Base-by-base conservation (phyloP, 1,140 invertebrate genomes). In the Trissolcus basalis region DNA sequence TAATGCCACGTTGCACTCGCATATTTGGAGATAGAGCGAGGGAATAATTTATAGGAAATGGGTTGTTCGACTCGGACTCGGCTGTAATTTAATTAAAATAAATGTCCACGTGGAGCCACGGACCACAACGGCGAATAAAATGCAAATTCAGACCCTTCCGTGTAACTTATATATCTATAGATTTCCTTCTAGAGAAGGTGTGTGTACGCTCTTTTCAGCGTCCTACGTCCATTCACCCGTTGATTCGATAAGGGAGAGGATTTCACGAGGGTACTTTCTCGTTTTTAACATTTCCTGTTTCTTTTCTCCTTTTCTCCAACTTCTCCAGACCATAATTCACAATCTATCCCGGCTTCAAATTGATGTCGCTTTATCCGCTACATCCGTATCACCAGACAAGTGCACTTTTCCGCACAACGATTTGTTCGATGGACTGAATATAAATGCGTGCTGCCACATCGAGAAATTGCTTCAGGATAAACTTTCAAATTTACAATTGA, bases 31-130 rank as follows among this genome's bases (percentile, higher is more conserved):
- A 73, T 74, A 69, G 64, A 67, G 56, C 47, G 80, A 85, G 86
- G 84, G 85, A 82, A 88, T 89, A 89, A 89, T 89, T 89, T 89
- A 89, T 89, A 89, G 87, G 87, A 89, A 89, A 89, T 89, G 87
- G 87, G 83, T 89, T 88, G 87, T 89, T 89, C 87, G 87, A 89
- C 81, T 81, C 74, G 80, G 45, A 81, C 84, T 86, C 84, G 80
- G 82, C 80, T 87, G 87, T 89, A 89, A 89, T 89, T 89, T 89
- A 88, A 89, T 89, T 89, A 89, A 89, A 89, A 89, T 89, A 89
- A 89, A 89, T 89, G 87, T 88, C 85, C 86, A 82, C 81, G 75
- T 77, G 58, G 71, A 79, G 68, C 79, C 80, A 75, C 79, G 80
- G 82, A 81, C 80, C 82, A 81, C 84, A 82, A 77, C 81, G 82